phyloP scores from a whole-genome alignment of 2,888 invertebrate genomes.

The Drosophila aldrichi region DNA sequence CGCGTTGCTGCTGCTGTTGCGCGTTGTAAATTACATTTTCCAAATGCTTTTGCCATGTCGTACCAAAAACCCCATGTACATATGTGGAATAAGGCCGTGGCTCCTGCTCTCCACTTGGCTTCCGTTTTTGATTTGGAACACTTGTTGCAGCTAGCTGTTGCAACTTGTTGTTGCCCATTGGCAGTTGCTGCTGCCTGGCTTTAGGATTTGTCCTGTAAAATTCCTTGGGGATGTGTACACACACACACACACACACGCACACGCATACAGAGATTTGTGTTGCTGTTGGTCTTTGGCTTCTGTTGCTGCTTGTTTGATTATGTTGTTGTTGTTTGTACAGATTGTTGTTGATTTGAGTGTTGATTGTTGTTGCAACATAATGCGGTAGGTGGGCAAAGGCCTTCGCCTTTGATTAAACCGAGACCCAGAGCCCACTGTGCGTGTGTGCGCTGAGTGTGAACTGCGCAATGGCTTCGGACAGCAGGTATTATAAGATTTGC shows the following conservation, averaged over 20 bases:
- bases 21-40: constrained; percentile 83
- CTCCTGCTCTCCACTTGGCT: constrained; percentile 46
- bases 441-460: constrained; percentile 13
- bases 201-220: constrained; percentile 65
- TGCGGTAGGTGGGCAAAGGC: constrained; percentile 61
- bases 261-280: neutral
- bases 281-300: constrained; percentile 43
- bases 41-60: constrained; percentile 82
- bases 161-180: constrained; percentile 25
- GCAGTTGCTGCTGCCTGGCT: constrained; percentile 34
- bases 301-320: constrained; percentile 53
- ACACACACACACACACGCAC: neutral
- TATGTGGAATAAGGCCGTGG: constrained; percentile 66
- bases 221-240: constrained; percentile 76
- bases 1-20: constrained; percentile 47
- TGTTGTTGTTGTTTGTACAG: constrained; percentile 78
- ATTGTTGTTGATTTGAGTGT: constrained; percentile 77
- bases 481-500: constrained; percentile 9
- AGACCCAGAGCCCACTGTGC: neutral
- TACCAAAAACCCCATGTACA: constrained; percentile 77
- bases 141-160: constrained; percentile 56
- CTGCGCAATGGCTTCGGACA: constrained; percentile 3
- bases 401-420: constrained; percentile 60
- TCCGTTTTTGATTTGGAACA: constrained; percentile 74
- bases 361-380: constrained; percentile 72